Percentiles rank a stretch among this genome's conserved stretches.
phyloP scores from a whole-genome alignment of 64 coral and sea anemone genomes.

The Pocillopora damicornis region DNA sequence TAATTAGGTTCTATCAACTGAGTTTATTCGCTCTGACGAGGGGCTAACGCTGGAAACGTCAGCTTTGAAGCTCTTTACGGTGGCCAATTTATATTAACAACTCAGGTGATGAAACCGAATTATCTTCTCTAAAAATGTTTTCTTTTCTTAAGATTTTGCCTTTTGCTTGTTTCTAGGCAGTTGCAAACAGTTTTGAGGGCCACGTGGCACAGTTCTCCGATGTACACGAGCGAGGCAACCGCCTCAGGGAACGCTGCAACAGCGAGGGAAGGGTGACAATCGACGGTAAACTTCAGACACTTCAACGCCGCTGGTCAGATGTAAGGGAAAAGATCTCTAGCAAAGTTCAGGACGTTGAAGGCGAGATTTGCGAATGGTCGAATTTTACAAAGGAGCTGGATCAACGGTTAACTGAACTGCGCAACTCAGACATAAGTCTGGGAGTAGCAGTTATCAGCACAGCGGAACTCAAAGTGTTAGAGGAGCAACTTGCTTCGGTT shows the following conservation, averaged over 20 bases:
- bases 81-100: too few relatives aligned
- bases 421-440: slow-evolving; percentile 78
- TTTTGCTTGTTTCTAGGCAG: slow-evolving; percentile 40
- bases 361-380: slow-evolving; percentile 61
- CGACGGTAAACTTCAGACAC: slow-evolving; percentile 53
- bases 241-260: slow-evolving; percentile 73
- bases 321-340: slow-evolving; percentile 58
- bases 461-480: slow-evolving; percentile 66
- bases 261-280: slow-evolving; percentile 59
- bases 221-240: slow-evolving; percentile 45
- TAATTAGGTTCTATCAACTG: too few relatives aligned
- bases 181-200: slow-evolving; percentile 88
- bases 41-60: too few relatives aligned
- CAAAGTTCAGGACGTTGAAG: slow-evolving; percentile 59
- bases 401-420: slow-evolving; percentile 68
- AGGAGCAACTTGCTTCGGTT: slow-evolving; percentile 61
- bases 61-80: too few relatives aligned
- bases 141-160: neutral
- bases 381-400: slow-evolving; percentile 56
- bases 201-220: slow-evolving; percentile 60
- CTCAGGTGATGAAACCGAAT: too few relatives aligned
- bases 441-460: slow-evolving; percentile 61
- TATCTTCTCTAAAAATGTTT: neutral
- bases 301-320: slow-evolving; percentile 67
- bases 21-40: too few relatives aligned